These are phyloP conservation scores for Ophraella communa DNA, from an alignment of 2,888 invertebrate genomes.

Conservation along the genomic window DNA sequence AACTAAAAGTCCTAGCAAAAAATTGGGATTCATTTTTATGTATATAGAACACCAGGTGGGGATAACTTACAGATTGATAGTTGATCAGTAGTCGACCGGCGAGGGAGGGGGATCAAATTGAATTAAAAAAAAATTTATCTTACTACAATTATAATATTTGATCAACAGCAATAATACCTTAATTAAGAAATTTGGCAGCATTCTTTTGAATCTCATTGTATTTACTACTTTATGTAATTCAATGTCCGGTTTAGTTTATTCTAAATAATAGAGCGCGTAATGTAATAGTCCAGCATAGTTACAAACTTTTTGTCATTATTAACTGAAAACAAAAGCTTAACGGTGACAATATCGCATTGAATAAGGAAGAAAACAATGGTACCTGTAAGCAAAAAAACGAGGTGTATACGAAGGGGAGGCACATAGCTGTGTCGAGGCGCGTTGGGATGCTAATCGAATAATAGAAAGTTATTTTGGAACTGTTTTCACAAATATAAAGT, in stretches of 20 bases:
- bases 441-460: neutral
- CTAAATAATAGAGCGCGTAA: constrained; percentile 26
- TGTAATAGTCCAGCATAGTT: constrained; percentile 29
- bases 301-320: constrained; percentile 42
- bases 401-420: neutral
- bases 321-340: constrained; percentile 38
- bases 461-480: constrained; percentile 2
- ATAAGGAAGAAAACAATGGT: constrained; percentile 49
- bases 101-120: too few species aligned
- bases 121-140: too few species aligned
- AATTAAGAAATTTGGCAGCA: constrained; percentile 8
- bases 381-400: constrained; percentile 42
- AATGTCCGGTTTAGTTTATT: constrained; percentile 35
- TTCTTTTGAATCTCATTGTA: constrained; percentile 14
- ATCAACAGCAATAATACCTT: neutral
- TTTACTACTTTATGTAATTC: constrained; percentile 24
- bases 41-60: too few species aligned
- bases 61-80: too few species aligned
- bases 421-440: neutral
- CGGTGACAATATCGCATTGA: constrained; percentile 37
- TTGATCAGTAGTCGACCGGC: too few species aligned
- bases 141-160: too few species aligned
- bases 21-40: too few species aligned
- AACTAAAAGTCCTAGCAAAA: too few species aligned
- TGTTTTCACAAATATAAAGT: too few species aligned